Conservation (phyloP, 2,888 invertebrate species). For the Scelioninae gen. 2 region DNA sequence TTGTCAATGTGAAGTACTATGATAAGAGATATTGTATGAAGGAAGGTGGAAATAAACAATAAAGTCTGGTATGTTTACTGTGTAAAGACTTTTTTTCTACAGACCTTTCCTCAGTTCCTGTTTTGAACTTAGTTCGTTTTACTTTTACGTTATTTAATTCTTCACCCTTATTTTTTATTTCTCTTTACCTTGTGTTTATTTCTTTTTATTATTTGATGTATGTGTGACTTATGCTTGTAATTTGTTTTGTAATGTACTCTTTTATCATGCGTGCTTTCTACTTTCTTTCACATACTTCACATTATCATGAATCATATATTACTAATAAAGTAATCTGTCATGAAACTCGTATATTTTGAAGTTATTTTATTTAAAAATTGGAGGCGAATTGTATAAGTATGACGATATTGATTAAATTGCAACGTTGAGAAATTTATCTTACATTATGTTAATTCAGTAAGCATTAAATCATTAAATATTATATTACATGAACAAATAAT, state of each 20-base stretch:
- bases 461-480: no score
- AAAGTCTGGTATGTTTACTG: constrained; percentile 70
- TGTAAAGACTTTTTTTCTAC: constrained; percentile 63
- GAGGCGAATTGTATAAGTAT: no score
- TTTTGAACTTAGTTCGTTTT: constrained; percentile 49
- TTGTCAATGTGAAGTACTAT: constrained; percentile 48
- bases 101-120: constrained; percentile 53
- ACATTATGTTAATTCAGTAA: no score
- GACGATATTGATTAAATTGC: no score
- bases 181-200: constrained; percentile 73
- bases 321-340: neutral
- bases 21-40: constrained; percentile 50
- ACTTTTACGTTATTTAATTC: constrained; percentile 38
- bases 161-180: constrained; percentile 62
- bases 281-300: constrained; percentile 37
- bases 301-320: constrained; percentile 5
- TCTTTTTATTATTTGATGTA: constrained; percentile 46
- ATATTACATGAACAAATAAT: no score
- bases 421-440: no score
- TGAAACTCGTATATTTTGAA: neutral
- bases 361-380: no score
- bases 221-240: constrained; percentile 13
- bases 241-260: neutral
- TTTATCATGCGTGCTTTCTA: constrained; percentile 8
- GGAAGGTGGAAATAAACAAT: constrained; percentile 63